Conservation (phyloP, 2,888 invertebrate genomes). For the Poecilobothrus nobilitatus region DNA sequence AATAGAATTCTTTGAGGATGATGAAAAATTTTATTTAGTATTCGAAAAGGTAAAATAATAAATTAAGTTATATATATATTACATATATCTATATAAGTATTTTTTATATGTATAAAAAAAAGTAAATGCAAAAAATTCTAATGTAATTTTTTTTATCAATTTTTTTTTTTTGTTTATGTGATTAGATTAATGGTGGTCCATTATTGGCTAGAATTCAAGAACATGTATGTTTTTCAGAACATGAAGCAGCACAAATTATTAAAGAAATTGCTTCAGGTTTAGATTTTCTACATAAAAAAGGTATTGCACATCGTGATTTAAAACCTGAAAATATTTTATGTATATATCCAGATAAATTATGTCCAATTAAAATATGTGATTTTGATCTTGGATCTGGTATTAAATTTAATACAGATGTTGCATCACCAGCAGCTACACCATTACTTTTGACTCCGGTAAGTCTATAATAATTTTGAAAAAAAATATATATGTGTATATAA, state of each 20-base stretch:
- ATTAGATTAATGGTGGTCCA: constrained; percentile 81
- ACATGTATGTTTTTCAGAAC: constrained; percentile 87
- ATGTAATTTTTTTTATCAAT: neutral
- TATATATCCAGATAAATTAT: constrained; percentile 76
- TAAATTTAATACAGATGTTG: constrained; percentile 73
- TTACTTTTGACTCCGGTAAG: constrained; percentile 86
- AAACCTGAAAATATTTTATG: constrained; percentile 98
- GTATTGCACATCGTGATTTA: constrained; percentile 87
- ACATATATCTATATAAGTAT: too few species aligned
- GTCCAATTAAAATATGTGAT: constrained; percentile 96
- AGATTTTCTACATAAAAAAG: constrained; percentile 90
- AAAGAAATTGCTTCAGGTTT: constrained; percentile 90
- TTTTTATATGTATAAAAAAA: too few species aligned
- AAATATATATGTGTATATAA: neutral
- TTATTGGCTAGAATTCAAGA: constrained; percentile 88
- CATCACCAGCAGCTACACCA: constrained; percentile 84
- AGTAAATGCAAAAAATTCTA: too few species aligned
- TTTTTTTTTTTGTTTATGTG: constrained; percentile 21
- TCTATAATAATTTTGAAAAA: constrained; percentile 21
- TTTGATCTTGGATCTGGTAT: constrained; percentile 96
- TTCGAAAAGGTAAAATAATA: constrained; percentile 93
- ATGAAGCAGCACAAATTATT: constrained; percentile 90
- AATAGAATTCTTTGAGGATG: constrained; percentile 95
- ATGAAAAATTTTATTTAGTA: constrained; percentile 92
- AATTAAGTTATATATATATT: too few species aligned